phyloP scores from a whole-genome alignment of 2,797 vertebrate species.

The Okamejei kenojei region DNA sequence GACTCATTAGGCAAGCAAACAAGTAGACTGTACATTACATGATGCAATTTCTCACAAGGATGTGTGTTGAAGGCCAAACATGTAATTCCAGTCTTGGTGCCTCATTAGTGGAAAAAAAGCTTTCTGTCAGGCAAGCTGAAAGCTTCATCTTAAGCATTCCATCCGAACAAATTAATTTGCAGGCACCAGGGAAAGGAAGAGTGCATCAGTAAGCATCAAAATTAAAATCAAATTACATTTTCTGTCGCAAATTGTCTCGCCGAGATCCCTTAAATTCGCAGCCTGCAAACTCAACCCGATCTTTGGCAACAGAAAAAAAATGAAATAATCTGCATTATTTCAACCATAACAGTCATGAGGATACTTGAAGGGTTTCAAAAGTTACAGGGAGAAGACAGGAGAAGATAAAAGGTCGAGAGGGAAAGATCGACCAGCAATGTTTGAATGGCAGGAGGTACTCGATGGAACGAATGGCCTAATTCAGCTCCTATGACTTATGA shows the following conservation, averaged over 20 bases:
- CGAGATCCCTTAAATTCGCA: background rate
- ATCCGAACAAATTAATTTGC: slow-evolving; percentile 11
- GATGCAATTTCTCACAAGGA: background rate
- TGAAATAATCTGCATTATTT: background rate
- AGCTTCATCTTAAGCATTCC: background rate
- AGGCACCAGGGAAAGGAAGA: background rate
- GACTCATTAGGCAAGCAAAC: background rate
- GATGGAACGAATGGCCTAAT: no score
- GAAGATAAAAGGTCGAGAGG: no score
- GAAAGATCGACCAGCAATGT: no score
- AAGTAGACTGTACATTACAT: background rate
- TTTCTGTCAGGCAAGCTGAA: background rate
- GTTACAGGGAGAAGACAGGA: no score
- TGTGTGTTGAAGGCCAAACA: background rate
- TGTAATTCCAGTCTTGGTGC: background rate
- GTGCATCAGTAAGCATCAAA: background rate
- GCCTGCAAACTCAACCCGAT: background rate
- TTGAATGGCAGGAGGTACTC: no score
- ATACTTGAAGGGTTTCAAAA: background rate
- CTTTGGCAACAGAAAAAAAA: background rate
- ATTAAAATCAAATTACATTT: slow-evolving; percentile 11
- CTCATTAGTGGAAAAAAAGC: background rate
- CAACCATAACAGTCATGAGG: background rate
- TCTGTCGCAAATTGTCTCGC: background rate
- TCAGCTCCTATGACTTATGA: no score